Conservation (phyloP, 1,140 invertebrate species). For the Leptonema lineaticorne region DNA sequence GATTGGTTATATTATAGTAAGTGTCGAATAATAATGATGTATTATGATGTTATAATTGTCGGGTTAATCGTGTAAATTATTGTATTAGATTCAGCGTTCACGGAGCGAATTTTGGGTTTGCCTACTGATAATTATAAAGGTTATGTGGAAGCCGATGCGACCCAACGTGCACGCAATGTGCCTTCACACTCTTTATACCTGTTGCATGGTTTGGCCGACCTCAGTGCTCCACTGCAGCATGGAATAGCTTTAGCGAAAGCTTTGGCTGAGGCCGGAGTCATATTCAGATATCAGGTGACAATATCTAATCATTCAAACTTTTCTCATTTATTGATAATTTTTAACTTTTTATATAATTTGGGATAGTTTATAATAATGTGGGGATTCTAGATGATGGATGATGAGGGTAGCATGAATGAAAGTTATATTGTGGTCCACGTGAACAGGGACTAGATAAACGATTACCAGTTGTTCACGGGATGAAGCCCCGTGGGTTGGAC, state of each 20-base stretch:
- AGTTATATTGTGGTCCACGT: no score
- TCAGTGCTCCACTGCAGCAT: constrained; percentile 91
- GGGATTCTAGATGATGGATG: no score
- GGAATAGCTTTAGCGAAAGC: constrained; percentile 84
- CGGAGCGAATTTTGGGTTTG: constrained; percentile 86
- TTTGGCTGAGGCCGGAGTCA: constrained; percentile 79
- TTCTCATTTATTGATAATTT: no score
- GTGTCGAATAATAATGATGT: constrained; percentile 45
- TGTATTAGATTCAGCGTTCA: constrained; percentile 91
- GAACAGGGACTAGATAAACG: no score
- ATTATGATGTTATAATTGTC: not conserved
- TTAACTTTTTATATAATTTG: no score
- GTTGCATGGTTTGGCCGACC: constrained; percentile 86
- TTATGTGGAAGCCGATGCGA: constrained; percentile 89
- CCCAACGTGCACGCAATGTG: constrained; percentile 80
- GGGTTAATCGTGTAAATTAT: not conserved
- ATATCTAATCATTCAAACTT: no score
- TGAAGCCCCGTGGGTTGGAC: no score
- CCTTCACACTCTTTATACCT: constrained; percentile 83
- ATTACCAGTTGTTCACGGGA: no score
- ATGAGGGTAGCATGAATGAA: no score
- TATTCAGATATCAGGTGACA: constrained; percentile 90
- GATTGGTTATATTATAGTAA: constrained; percentile 95
- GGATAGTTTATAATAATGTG: no score
- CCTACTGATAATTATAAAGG: constrained; percentile 89